Percentiles rank a stretch among this genome's conserved stretches.
phyloP scores from a whole-genome alignment of 2,797 vertebrate species.

The Trematomus bernacchii region DNA sequence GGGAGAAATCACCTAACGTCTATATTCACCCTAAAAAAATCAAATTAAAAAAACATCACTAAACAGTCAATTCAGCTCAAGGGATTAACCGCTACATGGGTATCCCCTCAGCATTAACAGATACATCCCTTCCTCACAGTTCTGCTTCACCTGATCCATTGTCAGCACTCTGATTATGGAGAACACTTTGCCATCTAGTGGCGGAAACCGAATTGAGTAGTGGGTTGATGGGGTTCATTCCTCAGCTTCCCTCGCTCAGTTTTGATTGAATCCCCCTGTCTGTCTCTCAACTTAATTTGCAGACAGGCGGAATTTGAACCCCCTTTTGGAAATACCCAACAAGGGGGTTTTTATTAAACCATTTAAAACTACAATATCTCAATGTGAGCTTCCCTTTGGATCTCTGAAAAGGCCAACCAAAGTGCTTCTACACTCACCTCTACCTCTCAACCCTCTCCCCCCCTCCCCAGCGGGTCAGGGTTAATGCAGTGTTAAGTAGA shows the following conservation, averaged over 20 bases:
- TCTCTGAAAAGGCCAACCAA: slow-evolving; percentile 72
- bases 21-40: slow-evolving; percentile 75
- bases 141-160: slow-evolving; percentile 68
- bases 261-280: slow-evolving; percentile 76
- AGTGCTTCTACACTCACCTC: slow-evolving; percentile 83
- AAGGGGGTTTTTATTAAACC: slow-evolving; percentile 48
- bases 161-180: slow-evolving; percentile 70
- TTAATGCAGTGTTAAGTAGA: slow-evolving; percentile 78
- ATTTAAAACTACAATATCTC: slow-evolving; percentile 15
- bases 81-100: slow-evolving; percentile 70
- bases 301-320: slow-evolving; percentile 68
- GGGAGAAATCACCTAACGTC: slow-evolving; percentile 81
- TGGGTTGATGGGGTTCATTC: slow-evolving; percentile 63
- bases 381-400: slow-evolving; percentile 56
- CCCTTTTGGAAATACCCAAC: slow-evolving; percentile 25
- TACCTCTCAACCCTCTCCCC: slow-evolving; percentile 81
- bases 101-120: slow-evolving; percentile 66
- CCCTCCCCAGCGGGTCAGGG: slow-evolving; percentile 80
- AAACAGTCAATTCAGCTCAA: slow-evolving; percentile 57
- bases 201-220: slow-evolving; percentile 72
- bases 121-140: slow-evolving; percentile 68
- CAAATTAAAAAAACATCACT: slow-evolving; percentile 45
- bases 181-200: slow-evolving; percentile 82
- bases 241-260: slow-evolving; percentile 73
- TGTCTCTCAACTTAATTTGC: slow-evolving; percentile 68